Percentiles rank a stretch among this genome's conserved stretches.
phyloP scores from a whole-genome alignment of 2,888 invertebrate genomes.

The Volucella bombylans region DNA sequence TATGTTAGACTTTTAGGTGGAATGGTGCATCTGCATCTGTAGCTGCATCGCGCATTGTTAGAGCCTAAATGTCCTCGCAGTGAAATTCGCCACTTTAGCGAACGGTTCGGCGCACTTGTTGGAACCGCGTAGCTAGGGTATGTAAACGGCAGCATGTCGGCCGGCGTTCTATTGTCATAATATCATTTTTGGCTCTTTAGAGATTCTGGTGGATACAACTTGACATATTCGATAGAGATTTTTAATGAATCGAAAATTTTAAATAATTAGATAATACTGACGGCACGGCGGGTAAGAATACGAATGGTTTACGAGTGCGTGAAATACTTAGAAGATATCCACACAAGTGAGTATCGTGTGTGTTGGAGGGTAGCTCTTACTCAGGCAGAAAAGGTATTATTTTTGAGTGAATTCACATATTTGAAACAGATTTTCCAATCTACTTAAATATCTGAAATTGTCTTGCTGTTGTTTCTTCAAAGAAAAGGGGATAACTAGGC shows the following conservation, averaged over 20 bases:
- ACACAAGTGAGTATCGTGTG: too few relatives aligned
- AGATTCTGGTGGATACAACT: slow-evolving; percentile 39
- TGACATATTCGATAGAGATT: slow-evolving; percentile 75
- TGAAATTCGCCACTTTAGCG: slow-evolving; percentile 58
- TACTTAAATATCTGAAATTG: too few relatives aligned
- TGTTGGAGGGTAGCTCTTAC: too few relatives aligned
- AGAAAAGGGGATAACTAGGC: too few relatives aligned
- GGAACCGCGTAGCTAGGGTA: slow-evolving; percentile 8
- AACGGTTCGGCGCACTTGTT: slow-evolving; percentile 45
- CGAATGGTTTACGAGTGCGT: slow-evolving; percentile 8
- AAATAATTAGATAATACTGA: slow-evolving; percentile 79
- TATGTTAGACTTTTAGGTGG: slow-evolving; percentile 18
- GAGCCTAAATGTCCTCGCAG: slow-evolving; percentile 69
- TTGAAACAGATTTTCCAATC: too few relatives aligned
- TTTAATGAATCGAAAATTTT: slow-evolving; percentile 81
- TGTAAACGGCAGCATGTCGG: neutral
- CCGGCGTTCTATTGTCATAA: slow-evolving; percentile 58
- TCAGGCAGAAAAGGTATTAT: too few relatives aligned
- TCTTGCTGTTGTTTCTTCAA: too few relatives aligned
- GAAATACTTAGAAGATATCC: neutral
- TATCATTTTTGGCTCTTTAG: slow-evolving; percentile 49
- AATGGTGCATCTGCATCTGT: slow-evolving; percentile 53
- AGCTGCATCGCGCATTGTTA: slow-evolving; percentile 56
- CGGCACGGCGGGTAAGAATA: slow-evolving; percentile 46
- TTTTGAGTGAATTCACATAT: too few relatives aligned